phyloP scores from a whole-genome alignment of 2,797 vertebrate genomes.

The Acanthopagrus latus region DNA sequence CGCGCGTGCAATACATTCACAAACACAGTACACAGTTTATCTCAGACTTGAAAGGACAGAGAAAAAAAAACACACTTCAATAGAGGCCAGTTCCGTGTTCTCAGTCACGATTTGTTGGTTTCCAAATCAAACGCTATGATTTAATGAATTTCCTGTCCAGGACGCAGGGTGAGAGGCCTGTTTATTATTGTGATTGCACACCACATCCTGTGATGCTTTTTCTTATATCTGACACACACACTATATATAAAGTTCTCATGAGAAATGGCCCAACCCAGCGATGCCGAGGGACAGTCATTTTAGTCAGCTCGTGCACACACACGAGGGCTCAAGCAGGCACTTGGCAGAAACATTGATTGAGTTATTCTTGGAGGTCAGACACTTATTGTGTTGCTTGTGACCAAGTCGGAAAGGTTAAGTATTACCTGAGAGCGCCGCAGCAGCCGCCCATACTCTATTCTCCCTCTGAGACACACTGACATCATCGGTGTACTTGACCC shows the following conservation, averaged over 20 bases:
- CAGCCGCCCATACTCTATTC: constrained; percentile 65
- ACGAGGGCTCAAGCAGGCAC: constrained; percentile 35
- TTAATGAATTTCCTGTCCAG: constrained; percentile 88
- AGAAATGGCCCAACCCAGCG: constrained; percentile 77
- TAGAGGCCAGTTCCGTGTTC: constrained; percentile 82
- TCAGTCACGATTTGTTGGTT: constrained; percentile 85
- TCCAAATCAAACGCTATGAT: constrained; percentile 89
- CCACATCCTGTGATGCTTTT: constrained; percentile 86
- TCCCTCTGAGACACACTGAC: constrained; percentile 70
- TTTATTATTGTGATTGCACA: constrained; percentile 88
- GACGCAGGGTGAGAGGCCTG: constrained; percentile 80
- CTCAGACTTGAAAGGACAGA: constrained; percentile 81
- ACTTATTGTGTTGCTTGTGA: constrained; percentile 77
- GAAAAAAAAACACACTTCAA: constrained; percentile 84
- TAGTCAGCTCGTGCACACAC: constrained; percentile 24
- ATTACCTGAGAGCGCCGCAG: constrained; percentile 75
- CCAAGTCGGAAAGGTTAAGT: constrained; percentile 78
- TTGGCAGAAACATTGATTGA: constrained; percentile 75
- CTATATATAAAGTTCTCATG: constrained; percentile 84
- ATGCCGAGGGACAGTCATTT: constrained; percentile 49
- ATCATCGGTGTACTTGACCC: constrained; percentile 74
- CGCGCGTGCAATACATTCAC: constrained; percentile 73
- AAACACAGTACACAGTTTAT: constrained; percentile 82
- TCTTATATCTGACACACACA: constrained; percentile 81
- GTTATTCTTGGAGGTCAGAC: constrained; percentile 70